Evolutionary conservation across 2,797 vertebrate genomes (phyloP).

Genomic region (Enteromius anoplus): DNA sequence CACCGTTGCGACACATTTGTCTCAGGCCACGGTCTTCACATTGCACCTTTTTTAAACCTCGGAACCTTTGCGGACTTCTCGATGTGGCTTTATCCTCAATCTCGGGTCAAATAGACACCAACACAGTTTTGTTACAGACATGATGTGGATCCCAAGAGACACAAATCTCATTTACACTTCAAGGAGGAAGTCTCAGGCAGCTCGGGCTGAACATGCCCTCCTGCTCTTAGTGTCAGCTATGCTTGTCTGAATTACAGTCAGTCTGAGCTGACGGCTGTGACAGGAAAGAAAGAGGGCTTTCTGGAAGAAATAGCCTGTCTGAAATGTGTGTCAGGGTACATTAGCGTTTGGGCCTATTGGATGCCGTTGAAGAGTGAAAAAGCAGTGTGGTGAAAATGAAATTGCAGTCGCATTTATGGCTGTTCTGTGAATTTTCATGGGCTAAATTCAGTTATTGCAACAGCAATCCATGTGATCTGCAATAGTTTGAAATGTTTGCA

Average conservation of each 20-base stretch:
- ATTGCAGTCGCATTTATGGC: too few relatives aligned
- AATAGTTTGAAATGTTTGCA: not conserved
- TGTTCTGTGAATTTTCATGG: not conserved
- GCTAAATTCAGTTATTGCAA: not conserved
- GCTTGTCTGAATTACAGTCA: slow-evolving; percentile 35
- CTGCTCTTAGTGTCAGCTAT: slow-evolving; percentile 29
- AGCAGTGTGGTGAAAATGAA: not conserved
- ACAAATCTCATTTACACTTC: slow-evolving; percentile 46
- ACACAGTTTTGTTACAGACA: slow-evolving; percentile 31
- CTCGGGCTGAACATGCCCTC: slow-evolving; percentile 14
- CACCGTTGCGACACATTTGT: slow-evolving; percentile 4
- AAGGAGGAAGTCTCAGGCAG: slow-evolving; percentile 16
- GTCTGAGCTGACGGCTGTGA: slow-evolving; percentile 22
- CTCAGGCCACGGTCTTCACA: not conserved
- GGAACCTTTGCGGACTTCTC: slow-evolving; percentile 9
- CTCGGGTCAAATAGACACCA: slow-evolving; percentile 23
- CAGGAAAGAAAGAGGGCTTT: slow-evolving; percentile 29
- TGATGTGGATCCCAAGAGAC: slow-evolving; percentile 37
- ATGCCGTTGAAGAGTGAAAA: not conserved
- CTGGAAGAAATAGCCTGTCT: slow-evolving; percentile 16
- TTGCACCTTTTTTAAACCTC: not conserved
- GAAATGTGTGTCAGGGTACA: not conserved
- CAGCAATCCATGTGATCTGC: not conserved
- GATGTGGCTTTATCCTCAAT: slow-evolving; percentile 3
- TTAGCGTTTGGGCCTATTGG: slow-evolving; percentile 20